These are phyloP conservation scores for Tenrec ecaudatus DNA, from an alignment of 2,113 vertebrate species.

Conservation along the genomic window DNA sequence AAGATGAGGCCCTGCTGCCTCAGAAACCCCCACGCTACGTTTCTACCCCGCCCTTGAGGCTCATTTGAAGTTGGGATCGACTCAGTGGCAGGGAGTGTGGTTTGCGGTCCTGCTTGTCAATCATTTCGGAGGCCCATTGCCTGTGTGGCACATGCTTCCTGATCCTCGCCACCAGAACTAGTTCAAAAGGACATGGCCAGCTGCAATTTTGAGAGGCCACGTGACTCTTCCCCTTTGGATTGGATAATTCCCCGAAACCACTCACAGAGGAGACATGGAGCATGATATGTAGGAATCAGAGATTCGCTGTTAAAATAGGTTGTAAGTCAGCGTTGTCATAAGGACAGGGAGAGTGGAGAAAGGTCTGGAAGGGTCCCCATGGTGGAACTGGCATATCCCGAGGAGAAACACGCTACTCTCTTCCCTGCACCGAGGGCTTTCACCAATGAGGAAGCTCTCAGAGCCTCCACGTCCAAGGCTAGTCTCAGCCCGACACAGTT, in stretches of 20 bases:
- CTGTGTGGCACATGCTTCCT: neutral
- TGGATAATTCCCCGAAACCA: neutral
- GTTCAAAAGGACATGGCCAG: neutral
- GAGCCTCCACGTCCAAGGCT: neutral
- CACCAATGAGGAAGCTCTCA: neutral
- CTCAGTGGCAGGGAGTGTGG: no score
- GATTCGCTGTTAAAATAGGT: neutral
- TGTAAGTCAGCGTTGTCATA: neutral
- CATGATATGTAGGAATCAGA: neutral
- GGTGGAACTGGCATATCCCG: neutral
- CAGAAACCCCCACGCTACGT: no score
- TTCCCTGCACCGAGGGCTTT: neutral
- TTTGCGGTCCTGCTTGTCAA: no score
- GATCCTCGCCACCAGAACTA: no score
- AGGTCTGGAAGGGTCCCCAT: neutral
- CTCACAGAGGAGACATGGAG: neutral
- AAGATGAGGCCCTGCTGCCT: no score
- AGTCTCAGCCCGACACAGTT: neutral
- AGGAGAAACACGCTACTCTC: neutral
- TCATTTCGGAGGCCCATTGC: neutral
- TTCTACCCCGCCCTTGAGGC: no score
- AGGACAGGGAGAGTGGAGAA: neutral
- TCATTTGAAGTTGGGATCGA: no score
- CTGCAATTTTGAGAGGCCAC: neutral
- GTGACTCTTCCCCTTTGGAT: neutral